Conservation (phyloP, 2,113 vertebrate genomes). For the Hypanus sabinus region DNA sequence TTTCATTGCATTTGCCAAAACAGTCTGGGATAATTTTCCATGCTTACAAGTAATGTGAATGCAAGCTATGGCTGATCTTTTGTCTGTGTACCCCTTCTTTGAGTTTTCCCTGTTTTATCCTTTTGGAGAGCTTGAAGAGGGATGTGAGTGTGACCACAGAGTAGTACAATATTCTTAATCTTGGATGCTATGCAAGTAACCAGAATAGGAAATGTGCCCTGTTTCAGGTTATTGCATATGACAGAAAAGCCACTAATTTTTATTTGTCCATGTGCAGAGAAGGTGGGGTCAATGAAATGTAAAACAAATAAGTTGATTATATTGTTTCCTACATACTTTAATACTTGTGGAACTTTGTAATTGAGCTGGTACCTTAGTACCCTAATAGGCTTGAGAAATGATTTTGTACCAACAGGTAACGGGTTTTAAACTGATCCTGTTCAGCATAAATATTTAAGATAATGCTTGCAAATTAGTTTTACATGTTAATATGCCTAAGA, state of each 20-base stretch:
- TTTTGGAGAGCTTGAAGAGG: not conserved
- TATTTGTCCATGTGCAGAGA: not conserved
- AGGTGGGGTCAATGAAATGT: not conserved
- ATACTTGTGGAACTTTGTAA: slow-evolving; percentile 10
- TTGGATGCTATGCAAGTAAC: not conserved
- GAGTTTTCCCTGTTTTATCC: not conserved
- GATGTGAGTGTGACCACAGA: not conserved
- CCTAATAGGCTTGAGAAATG: not conserved
- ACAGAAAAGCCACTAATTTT: too few relatives aligned
- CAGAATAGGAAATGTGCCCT: not conserved
- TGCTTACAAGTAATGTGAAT: not conserved
- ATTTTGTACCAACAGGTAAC: not conserved
- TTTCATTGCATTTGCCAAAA: too few relatives aligned
- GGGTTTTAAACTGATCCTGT: not conserved
- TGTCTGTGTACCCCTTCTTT: not conserved
- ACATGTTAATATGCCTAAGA: slow-evolving; percentile 37
- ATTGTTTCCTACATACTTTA: not conserved
- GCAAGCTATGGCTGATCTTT: not conserved
- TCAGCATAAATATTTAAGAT: not conserved
- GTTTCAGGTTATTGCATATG: not conserved
- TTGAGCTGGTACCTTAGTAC: not conserved
- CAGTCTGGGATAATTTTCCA: too few relatives aligned
- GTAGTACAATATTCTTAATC: not conserved
- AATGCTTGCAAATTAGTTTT: slow-evolving; percentile 6
- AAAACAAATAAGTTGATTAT: not conserved